phyloP scores from a whole-genome alignment of 2,797 vertebrate genomes.

The Onychomys leucogaster region DNA sequence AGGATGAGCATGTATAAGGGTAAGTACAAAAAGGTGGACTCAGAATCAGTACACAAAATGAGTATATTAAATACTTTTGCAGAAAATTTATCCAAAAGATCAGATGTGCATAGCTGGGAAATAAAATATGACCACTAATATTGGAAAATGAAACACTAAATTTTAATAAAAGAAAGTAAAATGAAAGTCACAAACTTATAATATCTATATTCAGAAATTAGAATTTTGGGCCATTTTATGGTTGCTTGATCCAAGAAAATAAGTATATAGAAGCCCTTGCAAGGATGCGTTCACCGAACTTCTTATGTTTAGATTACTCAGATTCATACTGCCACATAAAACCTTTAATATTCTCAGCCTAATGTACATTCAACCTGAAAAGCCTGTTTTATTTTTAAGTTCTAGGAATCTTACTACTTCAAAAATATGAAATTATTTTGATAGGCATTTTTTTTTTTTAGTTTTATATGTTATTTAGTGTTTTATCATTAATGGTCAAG shows the following conservation, averaged over 20 bases:
- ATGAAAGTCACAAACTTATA: not conserved
- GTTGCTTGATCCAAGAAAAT: not conserved
- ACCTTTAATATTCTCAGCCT: not conserved
- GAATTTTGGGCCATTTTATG: not conserved
- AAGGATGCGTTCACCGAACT: not conserved
- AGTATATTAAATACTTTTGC: not conserved
- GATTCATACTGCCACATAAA: not conserved
- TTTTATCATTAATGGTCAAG: not conserved
- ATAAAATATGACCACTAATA: not conserved
- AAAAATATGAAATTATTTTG: constrained; percentile 17
- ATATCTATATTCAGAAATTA: not conserved
- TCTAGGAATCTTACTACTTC: not conserved
- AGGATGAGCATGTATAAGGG: not conserved
- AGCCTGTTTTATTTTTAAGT: constrained; percentile 30
- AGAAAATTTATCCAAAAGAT: not conserved
- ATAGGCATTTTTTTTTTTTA: not conserved
- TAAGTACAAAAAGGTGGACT: not conserved
- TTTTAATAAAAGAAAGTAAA: not conserved
- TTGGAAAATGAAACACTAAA: not conserved
- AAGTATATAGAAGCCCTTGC: not conserved
- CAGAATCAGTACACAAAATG: not conserved
- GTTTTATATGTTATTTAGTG: not conserved
- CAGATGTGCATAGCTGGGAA: not conserved
- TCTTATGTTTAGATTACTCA: not conserved
- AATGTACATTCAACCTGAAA: constrained; percentile 1